Evolutionary conservation across 2,797 vertebrate species (phyloP).

Genomic region (Rhynchotus rufescens): DNA sequence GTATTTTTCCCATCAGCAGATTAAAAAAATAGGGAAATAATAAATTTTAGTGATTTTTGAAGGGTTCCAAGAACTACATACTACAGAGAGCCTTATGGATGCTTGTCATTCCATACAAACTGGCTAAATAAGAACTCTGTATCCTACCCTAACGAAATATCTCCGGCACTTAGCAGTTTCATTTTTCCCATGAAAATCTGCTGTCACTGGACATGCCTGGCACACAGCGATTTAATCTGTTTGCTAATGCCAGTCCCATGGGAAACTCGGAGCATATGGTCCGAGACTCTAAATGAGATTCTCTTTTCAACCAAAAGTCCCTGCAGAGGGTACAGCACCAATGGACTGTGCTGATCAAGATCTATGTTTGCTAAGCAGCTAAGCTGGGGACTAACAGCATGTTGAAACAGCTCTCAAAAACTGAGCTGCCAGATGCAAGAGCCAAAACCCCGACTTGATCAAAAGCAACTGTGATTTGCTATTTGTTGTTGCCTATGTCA

Average conservation of each 20-base stretch:
- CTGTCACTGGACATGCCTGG: background rate
- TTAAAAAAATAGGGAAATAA: background rate
- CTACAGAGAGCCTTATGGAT: fast-evolving
- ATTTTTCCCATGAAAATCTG: background rate
- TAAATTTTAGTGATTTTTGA: background rate
- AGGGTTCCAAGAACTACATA: background rate
- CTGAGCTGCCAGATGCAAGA: background rate
- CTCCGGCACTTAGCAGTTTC: background rate
- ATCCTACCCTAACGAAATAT: background rate
- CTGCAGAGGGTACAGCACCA: background rate
- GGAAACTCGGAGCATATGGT: background rate
- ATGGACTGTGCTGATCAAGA: background rate
- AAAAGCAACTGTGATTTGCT: background rate
- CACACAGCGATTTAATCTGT: background rate
- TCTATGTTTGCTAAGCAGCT: background rate
- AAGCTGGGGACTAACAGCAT: background rate
- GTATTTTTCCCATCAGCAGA: background rate
- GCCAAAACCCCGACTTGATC: background rate
- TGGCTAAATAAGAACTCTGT: background rate
- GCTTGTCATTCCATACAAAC: background rate
- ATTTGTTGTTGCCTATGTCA: background rate
- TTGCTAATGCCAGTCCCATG: background rate
- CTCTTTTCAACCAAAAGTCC: background rate
- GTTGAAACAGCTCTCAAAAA: background rate
- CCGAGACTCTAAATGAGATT: background rate